phyloP scores from a whole-genome alignment of 1,140 invertebrate genomes.

The Pinna nobilis region DNA sequence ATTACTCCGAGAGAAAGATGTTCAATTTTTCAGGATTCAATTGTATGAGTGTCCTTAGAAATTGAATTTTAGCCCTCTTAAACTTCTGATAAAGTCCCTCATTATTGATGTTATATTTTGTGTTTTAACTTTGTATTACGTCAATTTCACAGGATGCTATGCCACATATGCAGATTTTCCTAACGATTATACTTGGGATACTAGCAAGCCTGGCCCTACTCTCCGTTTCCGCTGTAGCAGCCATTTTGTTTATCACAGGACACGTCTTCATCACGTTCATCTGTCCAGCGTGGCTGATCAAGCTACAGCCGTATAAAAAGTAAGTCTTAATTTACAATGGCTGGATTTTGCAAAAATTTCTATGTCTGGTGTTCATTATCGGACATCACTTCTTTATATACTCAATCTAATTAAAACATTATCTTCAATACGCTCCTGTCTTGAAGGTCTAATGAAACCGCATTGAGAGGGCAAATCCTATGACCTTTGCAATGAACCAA shows the following conservation, averaged over 20 bases:
- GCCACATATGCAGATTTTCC: slow-evolving; percentile 46
- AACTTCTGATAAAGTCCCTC: background rate
- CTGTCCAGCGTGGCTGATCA: slow-evolving; percentile 88
- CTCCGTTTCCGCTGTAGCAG: slow-evolving; percentile 77
- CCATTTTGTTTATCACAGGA: slow-evolving; percentile 74
- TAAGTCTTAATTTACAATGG: slow-evolving; percentile 54
- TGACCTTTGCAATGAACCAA: too few relatives aligned
- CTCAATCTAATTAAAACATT: background rate
- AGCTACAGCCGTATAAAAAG: slow-evolving; percentile 89
- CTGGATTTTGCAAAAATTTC: background rate
- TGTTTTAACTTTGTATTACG: background rate
- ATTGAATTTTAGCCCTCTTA: background rate
- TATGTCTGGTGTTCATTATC: background rate
- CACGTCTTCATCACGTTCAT: slow-evolving; percentile 76
- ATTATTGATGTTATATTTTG: background rate
- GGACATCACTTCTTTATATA: background rate
- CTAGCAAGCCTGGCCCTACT: slow-evolving; percentile 50
- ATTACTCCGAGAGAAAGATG: background rate
- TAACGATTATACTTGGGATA: slow-evolving; percentile 58
- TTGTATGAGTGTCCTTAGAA: background rate
- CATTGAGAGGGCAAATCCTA: too few relatives aligned
- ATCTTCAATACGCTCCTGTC: too few relatives aligned
- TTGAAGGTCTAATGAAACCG: too few relatives aligned
- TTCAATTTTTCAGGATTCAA: background rate
- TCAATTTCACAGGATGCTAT: background rate